Conservation (phyloP, 2,888 invertebrate species). For the Andrena hattorfiana region DNA sequence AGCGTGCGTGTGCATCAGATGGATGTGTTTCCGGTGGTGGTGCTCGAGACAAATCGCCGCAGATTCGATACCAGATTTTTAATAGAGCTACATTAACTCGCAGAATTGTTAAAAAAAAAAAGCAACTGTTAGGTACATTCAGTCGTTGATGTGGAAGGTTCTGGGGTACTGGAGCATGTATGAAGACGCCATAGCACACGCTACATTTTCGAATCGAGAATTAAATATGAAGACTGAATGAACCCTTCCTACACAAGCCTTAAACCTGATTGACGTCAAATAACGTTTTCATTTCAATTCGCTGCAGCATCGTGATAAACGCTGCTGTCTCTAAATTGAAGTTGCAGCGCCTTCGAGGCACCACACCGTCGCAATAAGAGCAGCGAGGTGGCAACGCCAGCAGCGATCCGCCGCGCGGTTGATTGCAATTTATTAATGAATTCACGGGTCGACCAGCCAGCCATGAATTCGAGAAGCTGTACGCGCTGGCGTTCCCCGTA, state of each 20-base stretch:
- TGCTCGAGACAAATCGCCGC: background rate
- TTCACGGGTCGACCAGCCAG: slow-evolving; percentile 15
- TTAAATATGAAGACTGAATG: too few relatives aligned
- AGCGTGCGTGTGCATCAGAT: slow-evolving; percentile 26
- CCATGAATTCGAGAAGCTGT: slow-evolving; percentile 33
- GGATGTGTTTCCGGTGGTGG: slow-evolving; percentile 26
- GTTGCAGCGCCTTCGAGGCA: background rate
- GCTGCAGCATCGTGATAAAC: background rate
- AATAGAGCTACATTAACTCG: too few relatives aligned
- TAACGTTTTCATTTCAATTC: slow-evolving; percentile 14
- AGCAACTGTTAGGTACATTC: too few relatives aligned
- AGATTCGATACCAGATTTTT: background rate
- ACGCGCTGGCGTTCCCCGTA: background rate
- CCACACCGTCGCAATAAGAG: background rate
- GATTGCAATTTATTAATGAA: slow-evolving; percentile 53
- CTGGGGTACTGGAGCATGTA: too few relatives aligned
- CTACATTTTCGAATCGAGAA: too few relatives aligned
- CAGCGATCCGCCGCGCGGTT: background rate
- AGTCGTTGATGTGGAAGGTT: too few relatives aligned
- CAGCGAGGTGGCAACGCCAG: background rate
- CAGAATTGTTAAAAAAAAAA: too few relatives aligned
- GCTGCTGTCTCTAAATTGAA: background rate
- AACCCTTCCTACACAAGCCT: background rate
- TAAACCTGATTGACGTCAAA: background rate
- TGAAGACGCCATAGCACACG: too few relatives aligned